Percentiles rank a stretch among this genome's conserved stretches.
phyloP scores from a whole-genome alignment of 2,888 invertebrate species.

The Scaptomyza parva region DNA sequence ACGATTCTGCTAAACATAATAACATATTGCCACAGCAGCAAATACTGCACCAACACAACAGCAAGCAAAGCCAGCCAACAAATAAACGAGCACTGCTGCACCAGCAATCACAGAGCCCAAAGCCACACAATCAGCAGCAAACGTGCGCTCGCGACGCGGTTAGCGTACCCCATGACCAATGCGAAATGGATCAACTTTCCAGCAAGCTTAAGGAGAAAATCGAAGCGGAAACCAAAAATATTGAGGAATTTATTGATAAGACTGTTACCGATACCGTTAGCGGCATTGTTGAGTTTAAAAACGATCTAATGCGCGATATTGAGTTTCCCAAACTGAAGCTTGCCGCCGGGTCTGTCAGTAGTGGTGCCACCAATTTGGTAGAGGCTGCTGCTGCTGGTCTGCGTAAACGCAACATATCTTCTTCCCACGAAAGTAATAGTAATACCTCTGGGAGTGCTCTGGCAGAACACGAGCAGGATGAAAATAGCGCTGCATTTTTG shows the following conservation, averaged over 20 bases:
- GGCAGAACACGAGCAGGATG: constrained; percentile 41
- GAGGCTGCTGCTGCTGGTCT: constrained; percentile 67
- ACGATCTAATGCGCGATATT: constrained; percentile 84
- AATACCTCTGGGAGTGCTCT: constrained; percentile 6
- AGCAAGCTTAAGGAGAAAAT: constrained; percentile 84
- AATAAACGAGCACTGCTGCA: constrained; percentile 56
- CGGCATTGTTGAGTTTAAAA: constrained; percentile 85
- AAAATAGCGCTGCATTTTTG: constrained; percentile 75
- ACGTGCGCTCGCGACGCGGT: constrained; percentile 81
- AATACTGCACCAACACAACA: constrained; percentile 20
- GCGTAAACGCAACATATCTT: constrained; percentile 81
- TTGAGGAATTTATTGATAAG: constrained; percentile 85
- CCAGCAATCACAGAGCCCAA: constrained; percentile 23
- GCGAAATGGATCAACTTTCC: constrained; percentile 85
- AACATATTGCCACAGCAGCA: constrained; percentile 48
- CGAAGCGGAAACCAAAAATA: constrained; percentile 84
- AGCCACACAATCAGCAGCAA: constrained; percentile 18
- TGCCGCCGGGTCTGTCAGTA: constrained; percentile 49
- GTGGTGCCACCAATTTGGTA: constrained; percentile 43
- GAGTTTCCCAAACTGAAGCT: constrained; percentile 71
- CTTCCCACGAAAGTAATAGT: constrained; percentile 45
- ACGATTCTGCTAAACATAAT: constrained; percentile 55
- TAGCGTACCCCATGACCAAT: constrained; percentile 83
- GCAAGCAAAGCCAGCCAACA: constrained; percentile 24
- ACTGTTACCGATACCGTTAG: constrained; percentile 84